Percentiles rank a stretch among this genome's conserved stretches.
These are phyloP conservation scores for Latrodectus geometricus DNA, from an alignment of 1,140 invertebrate species.

Conservation along the genomic window DNA sequence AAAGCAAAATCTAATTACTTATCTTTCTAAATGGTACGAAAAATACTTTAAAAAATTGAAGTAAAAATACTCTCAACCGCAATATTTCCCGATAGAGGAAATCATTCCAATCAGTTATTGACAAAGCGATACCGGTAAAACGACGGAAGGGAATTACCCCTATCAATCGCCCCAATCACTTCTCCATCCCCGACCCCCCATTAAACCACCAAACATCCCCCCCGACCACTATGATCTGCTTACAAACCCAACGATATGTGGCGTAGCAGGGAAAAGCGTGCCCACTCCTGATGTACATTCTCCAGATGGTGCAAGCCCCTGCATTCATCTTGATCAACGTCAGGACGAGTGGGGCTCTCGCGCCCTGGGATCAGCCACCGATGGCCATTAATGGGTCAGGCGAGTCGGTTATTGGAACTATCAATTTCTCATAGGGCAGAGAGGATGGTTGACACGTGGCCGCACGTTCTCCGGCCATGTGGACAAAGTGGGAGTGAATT, in stretches of 20 bases:
- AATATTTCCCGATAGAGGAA: not conserved
- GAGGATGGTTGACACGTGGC: slow-evolving; percentile 35
- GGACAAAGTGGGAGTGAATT: slow-evolving; percentile 48
- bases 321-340: slow-evolving; percentile 59
- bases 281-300: slow-evolving; percentile 37
- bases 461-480: slow-evolving; percentile 45
- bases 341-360: slow-evolving; percentile 19
- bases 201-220: slow-evolving; percentile 19
- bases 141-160: slow-evolving; percentile 40
- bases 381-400: slow-evolving; percentile 56
- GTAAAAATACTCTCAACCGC: too few relatives aligned
- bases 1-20: too few relatives aligned
- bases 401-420: slow-evolving; percentile 49
- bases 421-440: slow-evolving; percentile 51
- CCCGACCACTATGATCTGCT: not conserved
- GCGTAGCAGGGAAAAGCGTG: slow-evolving; percentile 33
- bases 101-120: slow-evolving; percentile 33
- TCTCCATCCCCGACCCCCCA: slow-evolving; percentile 1
- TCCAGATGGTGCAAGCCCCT: slow-evolving; percentile 52
- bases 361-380: slow-evolving; percentile 32
- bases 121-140: slow-evolving; percentile 54
- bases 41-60: too few relatives aligned
- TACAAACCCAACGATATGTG: slow-evolving; percentile 54
- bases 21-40: too few relatives aligned
- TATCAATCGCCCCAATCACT: slow-evolving; percentile 55